Evolutionary conservation across 2,113 vertebrate species (phyloP).

Genomic region (Scartelaos histophorus): DNA sequence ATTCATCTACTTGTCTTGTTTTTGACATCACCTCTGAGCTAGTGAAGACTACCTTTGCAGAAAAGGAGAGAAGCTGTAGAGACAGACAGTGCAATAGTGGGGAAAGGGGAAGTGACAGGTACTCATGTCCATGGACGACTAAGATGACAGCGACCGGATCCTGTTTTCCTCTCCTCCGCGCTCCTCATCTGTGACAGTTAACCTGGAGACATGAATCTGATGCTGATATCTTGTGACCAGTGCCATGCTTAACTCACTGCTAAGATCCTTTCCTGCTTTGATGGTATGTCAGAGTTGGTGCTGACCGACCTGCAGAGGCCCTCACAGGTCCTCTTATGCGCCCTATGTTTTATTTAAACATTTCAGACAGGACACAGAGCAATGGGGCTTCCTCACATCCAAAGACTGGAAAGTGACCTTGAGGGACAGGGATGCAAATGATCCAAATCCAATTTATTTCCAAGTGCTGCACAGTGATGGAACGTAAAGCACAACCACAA

Average conservation of each 20-base stretch:
- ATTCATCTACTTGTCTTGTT: conserved; percentile 14
- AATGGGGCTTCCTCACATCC: conserved; percentile 12
- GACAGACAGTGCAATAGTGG: conserved; percentile 52
- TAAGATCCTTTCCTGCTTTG: conserved; percentile 62
- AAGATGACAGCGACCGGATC: conserved; percentile 62
- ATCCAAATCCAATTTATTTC: background rate
- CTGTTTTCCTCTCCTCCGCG: conserved; percentile 48
- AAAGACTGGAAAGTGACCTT: conserved; percentile 5
- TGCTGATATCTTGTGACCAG: conserved; percentile 74
- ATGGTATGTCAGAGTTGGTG: conserved; percentile 57
- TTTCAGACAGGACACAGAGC: conserved; percentile 30
- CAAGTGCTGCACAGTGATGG: no score
- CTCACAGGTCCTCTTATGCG: conserved; percentile 24
- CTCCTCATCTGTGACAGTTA: conserved; percentile 69
- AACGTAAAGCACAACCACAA: no score
- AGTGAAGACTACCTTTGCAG: conserved; percentile 27
- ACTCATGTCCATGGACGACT: conserved; percentile 63
- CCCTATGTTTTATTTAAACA: conserved; percentile 26
- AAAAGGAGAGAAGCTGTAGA: conserved; percentile 18
- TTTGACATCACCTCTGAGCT: conserved; percentile 27
- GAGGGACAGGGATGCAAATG: conserved; percentile 5
- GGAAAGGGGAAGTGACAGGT: conserved; percentile 66
- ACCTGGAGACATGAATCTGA: conserved; percentile 74
- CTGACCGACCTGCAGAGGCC: conserved; percentile 50
- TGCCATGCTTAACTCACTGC: conserved; percentile 67